phyloP scores from a whole-genome alignment of 35 echinoderm and acorn worm species.

The Chiridota heheva region DNA sequence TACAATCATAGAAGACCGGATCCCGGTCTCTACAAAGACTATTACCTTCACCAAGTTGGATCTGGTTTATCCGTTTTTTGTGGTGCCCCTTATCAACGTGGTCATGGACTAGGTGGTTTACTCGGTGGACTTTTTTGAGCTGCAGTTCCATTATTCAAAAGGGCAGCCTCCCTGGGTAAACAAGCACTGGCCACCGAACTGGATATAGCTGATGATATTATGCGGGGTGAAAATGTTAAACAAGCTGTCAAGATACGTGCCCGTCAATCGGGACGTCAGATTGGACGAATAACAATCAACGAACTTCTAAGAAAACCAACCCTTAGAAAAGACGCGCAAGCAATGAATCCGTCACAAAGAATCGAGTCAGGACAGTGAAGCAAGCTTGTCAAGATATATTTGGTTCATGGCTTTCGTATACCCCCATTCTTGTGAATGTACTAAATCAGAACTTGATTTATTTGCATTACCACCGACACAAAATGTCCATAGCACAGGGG shows the following conservation, averaged over 20 bases:
- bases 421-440: constrained; percentile 64
- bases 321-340: background rate
- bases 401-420: constrained; percentile 55
- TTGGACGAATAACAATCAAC: no score
- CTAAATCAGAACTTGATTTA: constrained; percentile 53
- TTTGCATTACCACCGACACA: constrained; percentile 58
- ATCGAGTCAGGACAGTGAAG: background rate
- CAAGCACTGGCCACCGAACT: constrained; percentile 43
- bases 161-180: constrained; percentile 18
- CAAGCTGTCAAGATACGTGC: background rate
- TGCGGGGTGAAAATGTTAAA: constrained; percentile 36
- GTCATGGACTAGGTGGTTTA: constrained; percentile 53
- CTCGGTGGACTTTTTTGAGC: constrained; percentile 22
- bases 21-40: constrained; percentile 43
- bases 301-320: no score
- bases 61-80: constrained; percentile 32
- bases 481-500: constrained; percentile 32
- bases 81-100: constrained; percentile 17
- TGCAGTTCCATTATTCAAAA: constrained; percentile 36
- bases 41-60: constrained; percentile 54
- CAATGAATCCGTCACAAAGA: background rate
- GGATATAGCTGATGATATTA: constrained; percentile 25
- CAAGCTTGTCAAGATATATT: background rate
- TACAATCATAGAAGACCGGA: background rate
- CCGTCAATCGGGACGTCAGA: background rate